phyloP scores from a whole-genome alignment of 2,797 vertebrate species.

The Crocidura indochinensis region DNA sequence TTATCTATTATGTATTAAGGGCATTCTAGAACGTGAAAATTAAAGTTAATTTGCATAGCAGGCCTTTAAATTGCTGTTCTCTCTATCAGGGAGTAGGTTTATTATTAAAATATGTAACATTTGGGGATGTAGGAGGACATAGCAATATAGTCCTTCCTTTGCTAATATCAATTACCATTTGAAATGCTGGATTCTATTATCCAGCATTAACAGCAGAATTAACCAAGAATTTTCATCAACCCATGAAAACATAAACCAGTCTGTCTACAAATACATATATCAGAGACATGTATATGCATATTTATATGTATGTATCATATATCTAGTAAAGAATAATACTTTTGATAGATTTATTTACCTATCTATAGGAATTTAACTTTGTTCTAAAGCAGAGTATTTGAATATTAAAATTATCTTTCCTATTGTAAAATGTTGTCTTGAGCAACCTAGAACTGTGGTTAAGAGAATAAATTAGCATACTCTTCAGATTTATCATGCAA shows the following conservation, averaged over 20 bases:
- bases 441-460: neutral
- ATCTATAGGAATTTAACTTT: neutral
- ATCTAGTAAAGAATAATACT: too few species aligned
- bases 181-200: neutral
- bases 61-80: neutral
- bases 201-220: neutral
- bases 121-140: neutral
- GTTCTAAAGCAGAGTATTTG: neutral
- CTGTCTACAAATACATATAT: neutral
- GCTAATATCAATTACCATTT: neutral
- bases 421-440: neutral
- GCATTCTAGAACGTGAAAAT: slow-evolving; percentile 19
- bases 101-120: neutral
- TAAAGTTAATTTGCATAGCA: slow-evolving; percentile 48
- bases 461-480: neutral
- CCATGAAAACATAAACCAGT: neutral
- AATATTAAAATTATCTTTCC: neutral
- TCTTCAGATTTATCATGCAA: neutral
- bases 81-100: neutral
- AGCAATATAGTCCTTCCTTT: neutral
- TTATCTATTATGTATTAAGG: slow-evolving; percentile 50
- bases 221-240: neutral
- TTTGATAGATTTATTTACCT: neutral
- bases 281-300: neutral
- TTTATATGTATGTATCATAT: too few species aligned